Percentiles rank a stretch among this genome's conserved stretches.
Conservation (phyloP, 2,113 vertebrate species). For the Myiagra hebetior region DNA sequence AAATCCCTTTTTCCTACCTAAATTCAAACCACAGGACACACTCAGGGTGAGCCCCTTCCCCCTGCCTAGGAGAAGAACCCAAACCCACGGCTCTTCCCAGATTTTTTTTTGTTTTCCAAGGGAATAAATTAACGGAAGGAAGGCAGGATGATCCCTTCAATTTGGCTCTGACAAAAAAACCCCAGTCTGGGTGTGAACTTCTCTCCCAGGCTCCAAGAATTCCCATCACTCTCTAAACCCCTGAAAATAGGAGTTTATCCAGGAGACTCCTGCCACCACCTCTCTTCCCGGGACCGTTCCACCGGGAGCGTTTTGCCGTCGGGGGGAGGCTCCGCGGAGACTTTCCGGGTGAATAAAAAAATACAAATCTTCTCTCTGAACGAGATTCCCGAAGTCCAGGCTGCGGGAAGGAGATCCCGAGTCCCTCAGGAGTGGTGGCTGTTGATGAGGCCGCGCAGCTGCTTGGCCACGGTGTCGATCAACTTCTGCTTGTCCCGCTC, state of each 20-base stretch:
- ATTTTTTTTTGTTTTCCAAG: not conserved
- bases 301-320: not conserved
- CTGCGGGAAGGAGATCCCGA: not conserved
- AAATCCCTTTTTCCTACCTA: not conserved
- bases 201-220: not conserved
- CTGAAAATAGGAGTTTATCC: slow-evolving; percentile 16
- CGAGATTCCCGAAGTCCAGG: slow-evolving; percentile 15
- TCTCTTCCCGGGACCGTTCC: not conserved
- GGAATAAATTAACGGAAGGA: slow-evolving; percentile 18
- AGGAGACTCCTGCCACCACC: not conserved
- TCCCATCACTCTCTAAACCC: not conserved
- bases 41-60: not conserved
- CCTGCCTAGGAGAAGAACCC: not conserved
- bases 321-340: not conserved
- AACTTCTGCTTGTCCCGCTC: slow-evolving; percentile 96
- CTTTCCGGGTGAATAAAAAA: slow-evolving; percentile 70
- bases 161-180: not conserved
- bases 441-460: slow-evolving; percentile 90
- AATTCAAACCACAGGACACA: not conserved
- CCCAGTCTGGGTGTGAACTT: not conserved
- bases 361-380: slow-evolving; percentile 64
- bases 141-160: not conserved
- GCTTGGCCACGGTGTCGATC: slow-evolving; percentile 93
- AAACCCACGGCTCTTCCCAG: not conserved
- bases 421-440: slow-evolving; percentile 82